Evolutionary conservation across 1,140 invertebrate species (phyloP).

Genomic region (Helicoverpa zea): DNA sequence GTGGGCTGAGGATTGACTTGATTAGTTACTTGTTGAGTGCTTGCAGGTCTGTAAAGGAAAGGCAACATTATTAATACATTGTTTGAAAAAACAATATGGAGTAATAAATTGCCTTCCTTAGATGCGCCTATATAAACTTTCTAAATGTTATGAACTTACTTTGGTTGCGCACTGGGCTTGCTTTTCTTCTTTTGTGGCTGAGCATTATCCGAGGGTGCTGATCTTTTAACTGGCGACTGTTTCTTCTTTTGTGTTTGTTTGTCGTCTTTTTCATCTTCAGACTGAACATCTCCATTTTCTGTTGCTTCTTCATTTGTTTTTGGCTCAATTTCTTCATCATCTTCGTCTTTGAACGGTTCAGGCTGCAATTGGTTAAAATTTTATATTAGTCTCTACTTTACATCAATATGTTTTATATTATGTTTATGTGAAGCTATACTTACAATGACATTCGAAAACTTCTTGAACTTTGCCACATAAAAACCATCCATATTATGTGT

Average conservation of each 20-base stretch:
- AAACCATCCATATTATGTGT: slow-evolving; percentile 99
- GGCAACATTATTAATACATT: no score
- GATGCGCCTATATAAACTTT: no score
- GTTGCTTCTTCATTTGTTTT: slow-evolving; percentile 61
- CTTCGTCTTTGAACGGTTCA: slow-evolving; percentile 85
- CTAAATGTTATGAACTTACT: slow-evolving; percentile 33
- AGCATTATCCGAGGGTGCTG: slow-evolving; percentile 57
- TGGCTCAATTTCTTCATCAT: slow-evolving; percentile 79
- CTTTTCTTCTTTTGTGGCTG: slow-evolving; percentile 70
- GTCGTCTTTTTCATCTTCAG: slow-evolving; percentile 55
- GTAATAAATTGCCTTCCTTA: no score
- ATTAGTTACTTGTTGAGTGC: slow-evolving; percentile 10
- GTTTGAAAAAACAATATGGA: no score
- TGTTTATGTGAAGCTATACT: slow-evolving; percentile 61
- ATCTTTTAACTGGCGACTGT: slow-evolving; percentile 71
- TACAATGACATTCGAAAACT: slow-evolving; percentile 95
- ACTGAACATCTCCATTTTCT: slow-evolving; percentile 67
- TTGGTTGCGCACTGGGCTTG: slow-evolving; percentile 60
- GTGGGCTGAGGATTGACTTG: neutral
- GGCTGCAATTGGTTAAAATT: slow-evolving; percentile 66
- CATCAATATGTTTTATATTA: neutral
- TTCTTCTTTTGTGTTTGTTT: slow-evolving; percentile 67
- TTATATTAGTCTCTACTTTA: neutral
- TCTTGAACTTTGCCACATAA: slow-evolving; percentile 99
- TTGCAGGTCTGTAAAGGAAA: slow-evolving; percentile 39